Evolutionary conservation across 2,113 vertebrate genomes (phyloP).

Genomic region (Zeus faber): DNA sequence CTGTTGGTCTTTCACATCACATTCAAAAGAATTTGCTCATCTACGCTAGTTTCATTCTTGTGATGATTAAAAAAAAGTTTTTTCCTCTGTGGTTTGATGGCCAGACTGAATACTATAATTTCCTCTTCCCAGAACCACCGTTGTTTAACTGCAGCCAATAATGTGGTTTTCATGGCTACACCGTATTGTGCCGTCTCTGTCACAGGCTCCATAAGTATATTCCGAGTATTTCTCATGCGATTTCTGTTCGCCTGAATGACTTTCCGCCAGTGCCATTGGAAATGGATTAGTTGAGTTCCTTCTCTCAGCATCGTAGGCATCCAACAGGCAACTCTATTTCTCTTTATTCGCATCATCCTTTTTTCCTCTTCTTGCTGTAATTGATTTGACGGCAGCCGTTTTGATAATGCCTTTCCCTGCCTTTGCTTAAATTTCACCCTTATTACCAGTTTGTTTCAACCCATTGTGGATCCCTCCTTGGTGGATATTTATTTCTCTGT

Average conservation of each 20-base stretch:
- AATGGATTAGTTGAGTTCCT: conserved; percentile 32
- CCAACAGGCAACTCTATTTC: conserved; percentile 6
- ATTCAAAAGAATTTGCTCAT: no score
- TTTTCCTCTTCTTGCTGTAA: background rate
- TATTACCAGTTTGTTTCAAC: no score
- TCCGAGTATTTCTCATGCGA: conserved; percentile 35
- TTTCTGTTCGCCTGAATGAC: conserved; percentile 28
- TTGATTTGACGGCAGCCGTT: no score
- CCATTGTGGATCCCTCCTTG: no score
- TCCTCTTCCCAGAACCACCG: background rate
- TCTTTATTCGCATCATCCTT: background rate
- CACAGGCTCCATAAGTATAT: conserved; percentile 35
- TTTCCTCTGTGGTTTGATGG: background rate
- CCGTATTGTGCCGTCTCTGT: conserved; percentile 22
- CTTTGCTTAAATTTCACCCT: no score
- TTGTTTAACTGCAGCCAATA: background rate
- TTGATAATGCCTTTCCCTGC: no score
- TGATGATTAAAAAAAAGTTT: no score
- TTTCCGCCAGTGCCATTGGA: conserved; percentile 24
- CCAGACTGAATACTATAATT: background rate
- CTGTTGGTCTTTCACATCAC: no score
- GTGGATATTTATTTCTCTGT: no score
- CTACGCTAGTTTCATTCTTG: no score
- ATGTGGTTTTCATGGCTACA: conserved; percentile 14
- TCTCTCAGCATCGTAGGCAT: conserved; percentile 6